Percentiles rank a stretch among this genome's conserved stretches.
Conservation (phyloP, 2,888 invertebrate species). For the Macaria liturata region DNA sequence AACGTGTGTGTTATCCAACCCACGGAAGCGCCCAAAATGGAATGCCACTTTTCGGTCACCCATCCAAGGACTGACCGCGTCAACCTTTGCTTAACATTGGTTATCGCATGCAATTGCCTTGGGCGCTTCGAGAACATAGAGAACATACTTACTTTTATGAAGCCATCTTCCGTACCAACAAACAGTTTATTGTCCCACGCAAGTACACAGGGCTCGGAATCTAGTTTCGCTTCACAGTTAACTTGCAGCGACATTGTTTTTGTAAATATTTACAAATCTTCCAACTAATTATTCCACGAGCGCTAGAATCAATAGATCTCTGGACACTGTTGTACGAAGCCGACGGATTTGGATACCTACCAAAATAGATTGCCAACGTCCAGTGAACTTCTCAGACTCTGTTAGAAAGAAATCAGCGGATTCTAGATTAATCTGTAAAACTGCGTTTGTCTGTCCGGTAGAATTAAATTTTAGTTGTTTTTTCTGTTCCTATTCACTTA, state of each 20-base stretch:
- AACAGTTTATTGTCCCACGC: slow-evolving; percentile 64
- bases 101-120: too few species aligned
- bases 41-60: too few species aligned
- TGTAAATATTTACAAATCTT: slow-evolving; percentile 10
- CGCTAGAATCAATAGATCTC: slow-evolving; percentile 36
- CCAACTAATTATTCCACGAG: neutral
- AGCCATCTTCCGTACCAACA: slow-evolving; percentile 68
- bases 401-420: slow-evolving; percentile 38
- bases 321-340: slow-evolving; percentile 44
- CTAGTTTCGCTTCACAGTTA: slow-evolving; percentile 58
- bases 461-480: too few species aligned
- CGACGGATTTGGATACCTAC: slow-evolving; percentile 35
- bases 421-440: slow-evolving; percentile 47
- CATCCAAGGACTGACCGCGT: too few species aligned
- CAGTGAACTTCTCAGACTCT: slow-evolving; percentile 48
- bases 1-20: too few species aligned
- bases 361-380: slow-evolving; percentile 49
- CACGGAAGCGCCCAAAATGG: too few species aligned
- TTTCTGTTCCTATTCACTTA: too few species aligned
- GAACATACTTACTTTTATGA: slow-evolving; percentile 59
- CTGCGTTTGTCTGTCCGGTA: too few species aligned
- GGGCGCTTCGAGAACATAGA: too few species aligned
- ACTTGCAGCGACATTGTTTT: slow-evolving; percentile 61
- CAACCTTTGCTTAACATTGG: too few species aligned
- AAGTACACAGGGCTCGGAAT: slow-evolving; percentile 66